Conservation (phyloP, 1,140 invertebrate species). For the Trachelipus rathkii region DNA sequence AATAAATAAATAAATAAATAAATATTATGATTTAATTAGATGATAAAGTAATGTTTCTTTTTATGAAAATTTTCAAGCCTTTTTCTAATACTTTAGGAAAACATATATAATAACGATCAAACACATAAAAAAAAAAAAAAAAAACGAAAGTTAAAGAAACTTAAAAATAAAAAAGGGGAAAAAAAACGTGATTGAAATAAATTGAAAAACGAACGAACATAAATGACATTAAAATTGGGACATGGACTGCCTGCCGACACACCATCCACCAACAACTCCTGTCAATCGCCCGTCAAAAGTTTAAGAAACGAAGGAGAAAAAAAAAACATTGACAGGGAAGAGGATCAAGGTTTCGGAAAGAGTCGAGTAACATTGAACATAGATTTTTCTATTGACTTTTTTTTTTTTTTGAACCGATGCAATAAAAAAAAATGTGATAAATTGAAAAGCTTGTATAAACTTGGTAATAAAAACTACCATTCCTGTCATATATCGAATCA, state of each 20-base stretch:
- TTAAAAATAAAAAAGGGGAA: not conserved
- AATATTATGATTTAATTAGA: too few relatives aligned
- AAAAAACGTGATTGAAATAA: not conserved
- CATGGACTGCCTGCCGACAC: not conserved
- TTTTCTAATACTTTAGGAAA: too few relatives aligned
- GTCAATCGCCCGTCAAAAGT: constrained; percentile 5
- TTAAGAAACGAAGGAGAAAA: too few relatives aligned
- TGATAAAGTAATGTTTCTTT: too few relatives aligned
- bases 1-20: too few relatives aligned
- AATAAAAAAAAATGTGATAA: constrained; percentile 9
- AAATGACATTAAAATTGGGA: not conserved
- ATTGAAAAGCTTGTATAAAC: not conserved
- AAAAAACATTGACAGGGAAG: too few relatives aligned
- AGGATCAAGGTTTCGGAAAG: too few relatives aligned
- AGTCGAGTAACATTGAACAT: not conserved
- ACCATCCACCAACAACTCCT: not conserved
- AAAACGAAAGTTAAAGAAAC: too few relatives aligned
- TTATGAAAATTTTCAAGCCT: too few relatives aligned
- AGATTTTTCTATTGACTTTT: constrained; percentile 7
- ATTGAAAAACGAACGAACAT: not conserved
- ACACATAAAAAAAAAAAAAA: too few relatives aligned
- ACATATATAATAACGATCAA: too few relatives aligned
- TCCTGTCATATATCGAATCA: not conserved
- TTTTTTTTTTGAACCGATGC: not conserved
- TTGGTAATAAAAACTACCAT: not conserved